These are phyloP conservation scores for Leptinotarsa texana DNA, from an alignment of 1,140 invertebrate species.

Conservation along the genomic window DNA sequence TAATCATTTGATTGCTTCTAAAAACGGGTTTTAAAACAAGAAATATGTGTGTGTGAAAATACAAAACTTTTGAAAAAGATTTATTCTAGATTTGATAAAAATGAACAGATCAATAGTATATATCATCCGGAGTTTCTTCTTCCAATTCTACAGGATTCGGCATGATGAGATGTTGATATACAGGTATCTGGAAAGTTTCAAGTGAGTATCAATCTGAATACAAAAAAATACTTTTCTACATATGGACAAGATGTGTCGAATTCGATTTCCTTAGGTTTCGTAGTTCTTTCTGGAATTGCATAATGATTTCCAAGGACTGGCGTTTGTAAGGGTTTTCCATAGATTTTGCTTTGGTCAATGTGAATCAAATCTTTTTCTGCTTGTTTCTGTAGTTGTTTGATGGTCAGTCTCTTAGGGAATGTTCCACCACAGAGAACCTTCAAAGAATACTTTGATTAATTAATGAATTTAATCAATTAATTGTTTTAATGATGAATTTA, in stretches of 20 bases:
- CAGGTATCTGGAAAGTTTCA: slow-evolving; percentile 43
- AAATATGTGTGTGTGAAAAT: too few relatives aligned
- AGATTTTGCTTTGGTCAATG: slow-evolving; percentile 46
- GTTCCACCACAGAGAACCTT: slow-evolving; percentile 49
- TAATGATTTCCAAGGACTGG: slow-evolving; percentile 53
- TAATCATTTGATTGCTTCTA: too few relatives aligned
- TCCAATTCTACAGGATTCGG: slow-evolving; percentile 31
- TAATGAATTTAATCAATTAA: too few relatives aligned
- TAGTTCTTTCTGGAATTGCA: slow-evolving; percentile 45
- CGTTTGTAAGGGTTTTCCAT: slow-evolving; percentile 50
- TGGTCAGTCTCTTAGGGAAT: slow-evolving; percentile 43
- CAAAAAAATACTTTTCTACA: slow-evolving; percentile 37
- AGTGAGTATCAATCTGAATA: not conserved
- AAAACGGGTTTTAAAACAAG: too few relatives aligned
- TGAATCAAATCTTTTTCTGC: slow-evolving; percentile 43
- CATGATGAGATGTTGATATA: slow-evolving; percentile 50
- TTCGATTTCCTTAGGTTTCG: slow-evolving; percentile 44
- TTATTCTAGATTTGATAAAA: too few relatives aligned
- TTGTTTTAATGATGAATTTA: too few relatives aligned
- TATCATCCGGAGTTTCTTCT: not conserved
- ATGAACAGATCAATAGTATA: too few relatives aligned
- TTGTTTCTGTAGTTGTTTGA: slow-evolving; percentile 48
- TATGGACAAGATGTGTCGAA: slow-evolving; percentile 52
- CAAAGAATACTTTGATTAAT: not conserved
- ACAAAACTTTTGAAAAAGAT: too few relatives aligned